These are phyloP conservation scores for Mechanitis messenoides DNA, from an alignment of 2,888 invertebrate genomes.

Conservation along the genomic window DNA sequence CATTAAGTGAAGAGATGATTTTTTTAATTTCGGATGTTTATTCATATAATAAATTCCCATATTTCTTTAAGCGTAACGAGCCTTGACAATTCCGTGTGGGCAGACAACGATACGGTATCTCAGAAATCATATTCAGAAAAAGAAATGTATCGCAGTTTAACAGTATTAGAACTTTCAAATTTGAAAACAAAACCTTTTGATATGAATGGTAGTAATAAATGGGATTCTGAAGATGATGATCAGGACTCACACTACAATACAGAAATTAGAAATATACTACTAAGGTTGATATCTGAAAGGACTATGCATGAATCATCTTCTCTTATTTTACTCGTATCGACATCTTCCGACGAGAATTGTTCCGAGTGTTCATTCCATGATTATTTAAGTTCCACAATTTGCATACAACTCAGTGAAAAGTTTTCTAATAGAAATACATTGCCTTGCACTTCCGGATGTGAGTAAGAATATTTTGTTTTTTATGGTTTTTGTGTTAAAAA, in stretches of 20 bases:
- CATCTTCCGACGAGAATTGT: conserved; percentile 35
- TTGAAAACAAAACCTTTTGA: conserved; percentile 1
- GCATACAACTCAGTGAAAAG: conserved; percentile 38
- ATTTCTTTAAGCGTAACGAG: background rate
- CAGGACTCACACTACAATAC: background rate
- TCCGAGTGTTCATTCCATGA: conserved; percentile 26
- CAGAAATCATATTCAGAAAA: background rate
- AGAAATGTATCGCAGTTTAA: background rate
- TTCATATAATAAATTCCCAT: too few relatives aligned
- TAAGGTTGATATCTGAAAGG: conserved; percentile 4
- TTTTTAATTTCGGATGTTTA: too few relatives aligned
- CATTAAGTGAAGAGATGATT: background rate
- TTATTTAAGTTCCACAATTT: conserved; percentile 36
- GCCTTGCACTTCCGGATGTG: conserved; percentile 24
- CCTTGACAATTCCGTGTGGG: background rate
- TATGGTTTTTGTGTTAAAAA: background rate
- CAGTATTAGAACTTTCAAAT: background rate
- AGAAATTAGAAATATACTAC: background rate
- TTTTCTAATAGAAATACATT: conserved; percentile 27
- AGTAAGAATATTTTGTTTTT: conserved; percentile 21
- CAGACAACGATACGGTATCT: background rate
- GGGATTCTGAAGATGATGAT: background rate
- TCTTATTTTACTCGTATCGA: conserved; percentile 42
- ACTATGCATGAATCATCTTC: conserved; percentile 35
- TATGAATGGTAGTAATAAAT: background rate